Conservation (phyloP, 2,797 vertebrate species). For the Enteromius trimaculatus region DNA sequence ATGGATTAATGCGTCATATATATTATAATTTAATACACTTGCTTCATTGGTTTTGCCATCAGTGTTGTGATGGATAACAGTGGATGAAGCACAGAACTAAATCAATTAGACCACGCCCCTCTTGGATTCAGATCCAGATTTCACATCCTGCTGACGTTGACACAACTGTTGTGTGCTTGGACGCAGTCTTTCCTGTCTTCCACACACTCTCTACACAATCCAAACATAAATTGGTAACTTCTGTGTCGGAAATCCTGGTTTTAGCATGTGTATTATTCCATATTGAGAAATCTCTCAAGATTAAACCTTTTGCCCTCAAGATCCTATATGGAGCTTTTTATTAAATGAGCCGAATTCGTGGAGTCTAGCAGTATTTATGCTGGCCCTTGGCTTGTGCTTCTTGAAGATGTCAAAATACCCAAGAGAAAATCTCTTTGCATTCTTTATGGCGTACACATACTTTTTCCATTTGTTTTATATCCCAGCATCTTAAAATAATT, state of each 20-base stretch:
- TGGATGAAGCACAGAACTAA: slow-evolving; percentile 16
- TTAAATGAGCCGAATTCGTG: neutral
- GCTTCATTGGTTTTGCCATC: slow-evolving; percentile 9
- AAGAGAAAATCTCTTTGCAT: neutral
- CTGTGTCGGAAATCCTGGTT: slow-evolving; percentile 1
- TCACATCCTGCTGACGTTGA: slow-evolving; percentile 51
- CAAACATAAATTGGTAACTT: slow-evolving; percentile 39
- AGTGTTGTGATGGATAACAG: neutral
- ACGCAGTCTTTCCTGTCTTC: slow-evolving; percentile 38
- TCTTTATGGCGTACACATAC: neutral
- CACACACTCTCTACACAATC: slow-evolving; percentile 12
- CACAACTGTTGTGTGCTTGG: slow-evolving; percentile 25
- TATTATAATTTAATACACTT: neutral
- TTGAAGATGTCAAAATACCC: neutral
- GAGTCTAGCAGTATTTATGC: slow-evolving; percentile 7
- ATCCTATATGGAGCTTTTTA: slow-evolving; percentile 10
- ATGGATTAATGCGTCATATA: neutral
- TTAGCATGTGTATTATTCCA: slow-evolving; percentile 3
- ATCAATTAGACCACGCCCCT: slow-evolving; percentile 24
- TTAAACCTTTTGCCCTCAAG: slow-evolving; percentile 2
- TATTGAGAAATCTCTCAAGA: slow-evolving; percentile 2
- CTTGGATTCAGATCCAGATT: slow-evolving; percentile 29
- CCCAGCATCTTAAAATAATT: neutral
- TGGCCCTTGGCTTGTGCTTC: neutral
- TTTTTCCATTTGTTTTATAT: slow-evolving; percentile 7